These are phyloP conservation scores for Pipistrellus kuhlii DNA, from an alignment of 2,797 vertebrate species.

Conservation along the genomic window DNA sequence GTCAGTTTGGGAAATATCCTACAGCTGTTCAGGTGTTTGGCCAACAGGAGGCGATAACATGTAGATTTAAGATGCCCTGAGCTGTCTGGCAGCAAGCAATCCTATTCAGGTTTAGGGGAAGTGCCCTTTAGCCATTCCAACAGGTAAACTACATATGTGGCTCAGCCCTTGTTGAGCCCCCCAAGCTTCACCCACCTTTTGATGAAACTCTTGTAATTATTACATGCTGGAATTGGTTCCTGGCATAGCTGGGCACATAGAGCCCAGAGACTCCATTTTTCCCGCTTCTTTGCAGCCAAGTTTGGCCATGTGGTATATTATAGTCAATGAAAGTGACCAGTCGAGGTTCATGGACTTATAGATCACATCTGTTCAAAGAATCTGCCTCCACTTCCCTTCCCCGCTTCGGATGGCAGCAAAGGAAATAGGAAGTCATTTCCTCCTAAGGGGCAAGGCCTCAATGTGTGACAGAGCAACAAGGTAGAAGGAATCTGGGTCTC, in stretches of 20 bases:
- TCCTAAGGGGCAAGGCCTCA: not conserved
- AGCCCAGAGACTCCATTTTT: not conserved
- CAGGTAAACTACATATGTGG: too few relatives aligned
- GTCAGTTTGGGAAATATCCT: too few relatives aligned
- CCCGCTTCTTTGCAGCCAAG: not conserved
- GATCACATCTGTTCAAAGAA: not conserved
- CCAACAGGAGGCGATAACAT: too few relatives aligned
- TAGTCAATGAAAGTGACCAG: not conserved
- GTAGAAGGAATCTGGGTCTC: not conserved
- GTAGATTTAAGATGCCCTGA: too few relatives aligned
- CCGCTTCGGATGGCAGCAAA: not conserved
- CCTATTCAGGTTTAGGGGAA: too few relatives aligned
- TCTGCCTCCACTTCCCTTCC: rapidly evolving
- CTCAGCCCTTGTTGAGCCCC: too few relatives aligned
- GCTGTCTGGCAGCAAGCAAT: too few relatives aligned
- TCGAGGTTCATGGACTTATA: rapidly evolving
- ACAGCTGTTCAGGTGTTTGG: too few relatives aligned
- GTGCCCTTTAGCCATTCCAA: too few relatives aligned
- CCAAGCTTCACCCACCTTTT: too few relatives aligned
- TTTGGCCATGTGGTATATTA: not conserved
- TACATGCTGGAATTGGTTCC: too few relatives aligned
- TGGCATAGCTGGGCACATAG: not conserved
- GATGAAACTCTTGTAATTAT: too few relatives aligned
- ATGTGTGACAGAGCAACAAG: not conserved
- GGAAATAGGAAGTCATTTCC: not conserved